phyloP scores from a whole-genome alignment of 2,113 vertebrate species.

The Cyprinus carpio region DNA sequence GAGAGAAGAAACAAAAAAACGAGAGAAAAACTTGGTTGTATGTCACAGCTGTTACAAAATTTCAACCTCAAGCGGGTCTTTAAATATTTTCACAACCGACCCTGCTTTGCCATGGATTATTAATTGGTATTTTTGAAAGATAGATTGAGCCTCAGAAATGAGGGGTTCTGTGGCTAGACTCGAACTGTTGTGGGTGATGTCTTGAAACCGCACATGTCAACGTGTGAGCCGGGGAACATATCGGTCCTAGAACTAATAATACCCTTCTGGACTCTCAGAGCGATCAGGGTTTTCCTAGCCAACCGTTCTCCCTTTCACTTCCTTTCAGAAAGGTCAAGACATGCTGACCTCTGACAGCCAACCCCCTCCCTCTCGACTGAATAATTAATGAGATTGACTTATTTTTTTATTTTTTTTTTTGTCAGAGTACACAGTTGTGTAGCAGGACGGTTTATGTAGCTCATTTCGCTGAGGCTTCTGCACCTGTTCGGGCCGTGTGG shows the following conservation, averaged over 20 bases:
- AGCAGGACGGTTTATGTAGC: constrained; percentile 89
- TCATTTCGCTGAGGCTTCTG: constrained; percentile 86
- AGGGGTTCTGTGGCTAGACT: background rate
- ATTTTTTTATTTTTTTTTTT: too few relatives aligned
- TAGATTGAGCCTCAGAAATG: background rate
- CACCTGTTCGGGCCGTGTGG: constrained; percentile 90
- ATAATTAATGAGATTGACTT: constrained; percentile 97
- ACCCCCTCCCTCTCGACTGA: constrained; percentile 78
- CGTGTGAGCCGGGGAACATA: constrained; percentile 61
- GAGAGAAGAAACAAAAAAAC: constrained; percentile 26
- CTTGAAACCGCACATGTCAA: constrained; percentile 36
- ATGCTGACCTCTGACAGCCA: constrained; percentile 88
- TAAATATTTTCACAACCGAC: constrained; percentile 83
- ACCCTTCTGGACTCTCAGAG: constrained; percentile 77
- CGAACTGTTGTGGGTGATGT: constrained; percentile 29
- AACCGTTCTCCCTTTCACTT: constrained; percentile 94
- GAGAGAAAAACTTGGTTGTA: constrained; percentile 65
- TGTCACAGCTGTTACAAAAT: constrained; percentile 91
- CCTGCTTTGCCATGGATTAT: constrained; percentile 79
- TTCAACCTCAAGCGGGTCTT: constrained; percentile 80
- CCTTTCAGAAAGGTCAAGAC: constrained; percentile 92
- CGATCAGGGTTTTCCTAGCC: constrained; percentile 86
- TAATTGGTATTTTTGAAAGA: constrained; percentile 71
- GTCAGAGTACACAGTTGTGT: constrained; percentile 94
- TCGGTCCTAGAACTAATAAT: constrained; percentile 77